These are phyloP conservation scores for Bradypus variegatus DNA, from an alignment of 2,797 vertebrate species.

Conservation along the genomic window DNA sequence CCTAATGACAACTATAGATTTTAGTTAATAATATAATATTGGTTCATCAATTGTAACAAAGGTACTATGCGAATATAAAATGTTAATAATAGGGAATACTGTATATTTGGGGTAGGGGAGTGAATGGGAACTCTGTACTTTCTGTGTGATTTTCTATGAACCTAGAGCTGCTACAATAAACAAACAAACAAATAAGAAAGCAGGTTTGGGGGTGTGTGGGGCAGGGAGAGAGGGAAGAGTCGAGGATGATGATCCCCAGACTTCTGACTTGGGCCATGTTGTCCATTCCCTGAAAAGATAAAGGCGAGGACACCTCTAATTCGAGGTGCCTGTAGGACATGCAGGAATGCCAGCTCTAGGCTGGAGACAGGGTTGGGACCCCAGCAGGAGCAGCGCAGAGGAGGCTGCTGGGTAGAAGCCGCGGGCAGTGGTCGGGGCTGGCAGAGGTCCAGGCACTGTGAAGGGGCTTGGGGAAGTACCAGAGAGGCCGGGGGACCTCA, in stretches of 20 bases:
- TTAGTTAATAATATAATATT: no score
- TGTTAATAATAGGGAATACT: no score
- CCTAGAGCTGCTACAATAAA: no score
- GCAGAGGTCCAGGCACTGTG: background rate
- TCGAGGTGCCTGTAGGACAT: background rate
- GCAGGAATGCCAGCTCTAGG: background rate
- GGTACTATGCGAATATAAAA: no score
- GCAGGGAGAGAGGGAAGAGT: no score
- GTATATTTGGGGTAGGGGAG: no score
- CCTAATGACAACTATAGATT: no score
- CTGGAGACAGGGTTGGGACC: background rate
- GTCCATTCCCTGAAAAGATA: background rate
- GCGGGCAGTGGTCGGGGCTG: background rate
- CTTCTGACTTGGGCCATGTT: background rate
- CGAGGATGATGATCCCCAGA: background rate
- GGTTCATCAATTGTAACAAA: no score
- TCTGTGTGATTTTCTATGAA: no score
- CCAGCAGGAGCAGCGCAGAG: background rate
- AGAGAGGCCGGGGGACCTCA: background rate
- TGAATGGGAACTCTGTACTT: no score
- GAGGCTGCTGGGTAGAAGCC: background rate
- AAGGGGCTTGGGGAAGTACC: background rate
- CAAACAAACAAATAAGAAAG: background rate
- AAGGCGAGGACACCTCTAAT: background rate
- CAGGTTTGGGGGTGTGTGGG: background rate